Conservation (phyloP, 2,888 invertebrate genomes). For the Lycophotia porphyrea region DNA sequence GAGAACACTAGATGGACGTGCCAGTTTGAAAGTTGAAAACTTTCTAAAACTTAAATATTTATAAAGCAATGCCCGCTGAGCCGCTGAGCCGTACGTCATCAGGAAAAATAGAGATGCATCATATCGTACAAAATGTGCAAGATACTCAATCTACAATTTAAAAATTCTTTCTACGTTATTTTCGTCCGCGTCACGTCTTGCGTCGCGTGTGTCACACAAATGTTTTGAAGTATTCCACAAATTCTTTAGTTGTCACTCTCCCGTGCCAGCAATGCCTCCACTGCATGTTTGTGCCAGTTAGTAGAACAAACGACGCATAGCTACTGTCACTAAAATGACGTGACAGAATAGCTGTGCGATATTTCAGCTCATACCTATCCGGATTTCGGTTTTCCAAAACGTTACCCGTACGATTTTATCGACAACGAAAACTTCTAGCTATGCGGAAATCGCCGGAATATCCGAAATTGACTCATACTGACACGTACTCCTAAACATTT, state of each 20-base stretch:
- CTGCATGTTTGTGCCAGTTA: slow-evolving; percentile 12
- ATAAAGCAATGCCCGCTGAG: not conserved
- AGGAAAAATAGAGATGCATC: not conserved
- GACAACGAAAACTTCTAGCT: slow-evolving; percentile 33
- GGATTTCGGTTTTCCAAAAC: slow-evolving; percentile 41
- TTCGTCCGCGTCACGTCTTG: not conserved
- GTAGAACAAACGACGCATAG: slow-evolving; percentile 14
- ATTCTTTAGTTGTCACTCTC: slow-evolving; percentile 7
- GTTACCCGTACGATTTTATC: slow-evolving; percentile 41
- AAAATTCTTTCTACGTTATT: not conserved
- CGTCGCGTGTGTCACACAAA: not conserved
- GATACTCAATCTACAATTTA: not conserved
- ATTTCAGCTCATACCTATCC: slow-evolving; percentile 35
- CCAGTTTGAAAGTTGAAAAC: not conserved
- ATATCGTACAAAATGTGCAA: not conserved
- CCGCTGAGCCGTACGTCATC: not conserved
- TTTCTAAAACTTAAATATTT: not conserved
- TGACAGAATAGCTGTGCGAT: slow-evolving; percentile 40
- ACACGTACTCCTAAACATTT: slow-evolving; percentile 23
- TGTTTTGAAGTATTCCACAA: slow-evolving; percentile 9
- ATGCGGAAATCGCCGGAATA: slow-evolving; percentile 32
- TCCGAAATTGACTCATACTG: slow-evolving; percentile 16
- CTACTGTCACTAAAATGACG: slow-evolving; percentile 42
- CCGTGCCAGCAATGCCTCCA: not conserved
- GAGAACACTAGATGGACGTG: not conserved